phyloP scores from a whole-genome alignment of 1,140 invertebrate genomes.

The Drosophila varians region DNA sequence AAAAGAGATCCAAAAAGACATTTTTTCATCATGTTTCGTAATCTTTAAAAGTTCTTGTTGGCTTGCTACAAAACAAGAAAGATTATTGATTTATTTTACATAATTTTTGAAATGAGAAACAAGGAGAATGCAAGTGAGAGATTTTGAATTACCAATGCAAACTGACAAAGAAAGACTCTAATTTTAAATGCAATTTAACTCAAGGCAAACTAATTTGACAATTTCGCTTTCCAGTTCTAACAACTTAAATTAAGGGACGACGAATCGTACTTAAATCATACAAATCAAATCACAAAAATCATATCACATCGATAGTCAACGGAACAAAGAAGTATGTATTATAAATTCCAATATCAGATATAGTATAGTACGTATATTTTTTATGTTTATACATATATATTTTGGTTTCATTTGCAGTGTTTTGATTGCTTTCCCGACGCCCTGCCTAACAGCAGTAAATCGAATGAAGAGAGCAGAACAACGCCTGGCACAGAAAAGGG shows the following conservation, averaged over 20 bases:
- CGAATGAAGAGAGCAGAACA: conserved; percentile 11
- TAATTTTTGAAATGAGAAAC: conserved; percentile 43
- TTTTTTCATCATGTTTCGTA: conserved; percentile 65
- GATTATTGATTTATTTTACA: conserved; percentile 59
- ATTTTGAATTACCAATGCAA: conserved; percentile 57
- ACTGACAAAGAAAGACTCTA: conserved; percentile 26
- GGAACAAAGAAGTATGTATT: conserved; percentile 52
- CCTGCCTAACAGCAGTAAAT: conserved; percentile 9
- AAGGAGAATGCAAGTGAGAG: conserved; percentile 32
- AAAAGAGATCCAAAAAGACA: conserved; percentile 83
- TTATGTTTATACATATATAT: conserved; percentile 39
- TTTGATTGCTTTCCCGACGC: conserved; percentile 25
- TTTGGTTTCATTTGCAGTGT: conserved; percentile 33
- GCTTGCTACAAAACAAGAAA: conserved; percentile 54
- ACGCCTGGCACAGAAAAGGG: conserved; percentile 4
- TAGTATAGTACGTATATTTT: conserved; percentile 49
- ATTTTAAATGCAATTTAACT: conserved; percentile 39
- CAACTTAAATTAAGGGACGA: conserved; percentile 17
- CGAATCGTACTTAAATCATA: conserved; percentile 27
- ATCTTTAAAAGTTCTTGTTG: conserved; percentile 12
- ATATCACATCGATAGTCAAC: conserved; percentile 73
- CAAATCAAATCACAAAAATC: conserved; percentile 28
- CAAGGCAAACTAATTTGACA: conserved; percentile 42
- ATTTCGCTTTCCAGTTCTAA: conserved; percentile 21
- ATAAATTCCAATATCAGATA: conserved; percentile 72